Conservation (phyloP, 2,888 invertebrate genomes). For the Rhopalosiphum nymphaeae region DNA sequence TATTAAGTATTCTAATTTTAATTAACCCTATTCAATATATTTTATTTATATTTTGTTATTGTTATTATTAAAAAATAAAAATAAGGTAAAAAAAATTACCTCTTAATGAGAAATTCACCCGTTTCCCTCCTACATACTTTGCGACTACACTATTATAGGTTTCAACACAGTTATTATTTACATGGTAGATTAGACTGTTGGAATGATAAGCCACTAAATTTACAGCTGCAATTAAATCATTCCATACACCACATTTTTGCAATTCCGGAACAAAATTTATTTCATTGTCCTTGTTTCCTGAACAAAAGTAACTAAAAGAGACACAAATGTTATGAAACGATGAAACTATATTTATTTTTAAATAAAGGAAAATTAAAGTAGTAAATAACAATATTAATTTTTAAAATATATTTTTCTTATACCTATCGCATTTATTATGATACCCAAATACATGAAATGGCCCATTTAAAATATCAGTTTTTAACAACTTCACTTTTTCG, state of each 20-base stretch:
- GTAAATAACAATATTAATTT: not conserved
- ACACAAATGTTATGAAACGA: too few species aligned
- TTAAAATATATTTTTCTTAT: not conserved
- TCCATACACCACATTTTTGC: not conserved
- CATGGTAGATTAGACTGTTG: not conserved
- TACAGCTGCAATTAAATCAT: too few species aligned
- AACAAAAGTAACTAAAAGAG: too few species aligned
- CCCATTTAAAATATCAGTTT: not conserved
- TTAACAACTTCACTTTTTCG: not conserved
- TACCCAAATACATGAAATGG: not conserved
- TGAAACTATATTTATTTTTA: too few species aligned
- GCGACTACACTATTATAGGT: not conserved
- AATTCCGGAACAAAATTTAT: not conserved
- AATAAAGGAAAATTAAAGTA: too few species aligned
- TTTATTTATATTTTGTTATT: not conserved
- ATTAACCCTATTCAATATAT: not conserved
- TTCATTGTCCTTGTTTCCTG: not conserved
- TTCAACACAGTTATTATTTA: not conserved
- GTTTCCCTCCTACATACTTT: not conserved
- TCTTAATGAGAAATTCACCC: not conserved
- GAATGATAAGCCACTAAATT: conserved; percentile 1
- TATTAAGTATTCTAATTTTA: not conserved
- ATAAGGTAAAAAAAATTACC: not conserved
- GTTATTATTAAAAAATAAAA: conserved; percentile 1
- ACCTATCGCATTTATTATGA: not conserved